Evolutionary conservation across 1,140 invertebrate genomes (phyloP), one percentile per base, ranked within the genome.

Genomic region (Caenorhabditis inopinata): DNA sequence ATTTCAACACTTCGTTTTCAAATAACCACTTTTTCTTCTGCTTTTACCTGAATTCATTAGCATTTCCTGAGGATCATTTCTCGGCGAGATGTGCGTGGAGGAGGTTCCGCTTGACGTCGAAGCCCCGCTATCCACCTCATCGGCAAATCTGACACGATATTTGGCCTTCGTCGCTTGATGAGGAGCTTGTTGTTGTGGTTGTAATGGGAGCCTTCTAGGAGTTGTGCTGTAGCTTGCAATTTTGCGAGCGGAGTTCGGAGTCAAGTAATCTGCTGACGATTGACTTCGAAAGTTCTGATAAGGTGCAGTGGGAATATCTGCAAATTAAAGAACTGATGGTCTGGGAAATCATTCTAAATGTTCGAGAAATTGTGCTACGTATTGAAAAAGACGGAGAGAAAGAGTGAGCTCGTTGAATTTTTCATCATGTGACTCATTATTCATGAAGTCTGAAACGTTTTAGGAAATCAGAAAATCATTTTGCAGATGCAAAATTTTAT

Each of bases 101-200:
- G 49, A 51, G 48, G 75, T 35, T 42, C 45, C 45, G 53, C 42
- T 48, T 16, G 76, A 78, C 32, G 76, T 78, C 38, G 76, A 78
- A 6, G 76, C 76, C 1, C 76, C 76, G 38, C 76, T 78, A 23
- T 78, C 76, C n/a, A 78, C 76, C 47, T 78, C 76, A 47, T 78
- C 76, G 23, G 76, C 76, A 42, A 78, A 78, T 45, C 76, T n/a
- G 35, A 78, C 76, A 14, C 76, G 49, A 38, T 58, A 78, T 18
- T 78, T 51, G 11, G 76, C 25, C 21, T 78, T 78, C 11, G 29
- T 68, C 2, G n/a, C 25, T 4, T 35, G 35, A 46, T 51, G 23
- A 23, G 18, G 12, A 6, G 48, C 7, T 49, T 48, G 46, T n/a
- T 53, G 47, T 76, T 76, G 53, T 35, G 58, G 58, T 38, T 68